These are phyloP conservation scores for Gryllus longicercus DNA, from an alignment of 2,888 invertebrate species.

Conservation along the genomic window DNA sequence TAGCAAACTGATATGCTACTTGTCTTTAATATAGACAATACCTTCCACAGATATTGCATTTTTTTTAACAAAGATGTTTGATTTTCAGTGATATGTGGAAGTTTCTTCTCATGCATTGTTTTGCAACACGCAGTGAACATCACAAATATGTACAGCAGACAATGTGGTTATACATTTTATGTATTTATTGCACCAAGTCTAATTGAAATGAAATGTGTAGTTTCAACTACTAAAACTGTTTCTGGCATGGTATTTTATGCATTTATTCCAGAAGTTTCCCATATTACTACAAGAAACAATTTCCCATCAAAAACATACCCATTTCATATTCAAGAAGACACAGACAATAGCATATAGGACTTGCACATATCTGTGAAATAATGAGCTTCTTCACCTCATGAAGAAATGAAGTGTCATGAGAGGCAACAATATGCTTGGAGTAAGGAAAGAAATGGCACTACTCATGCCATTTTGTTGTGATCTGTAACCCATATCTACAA, in stretches of 20 bases:
- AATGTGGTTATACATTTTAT: background rate
- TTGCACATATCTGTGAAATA: background rate
- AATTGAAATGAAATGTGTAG: background rate
- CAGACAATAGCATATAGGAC: background rate
- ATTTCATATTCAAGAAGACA: background rate
- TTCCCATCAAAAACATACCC: background rate
- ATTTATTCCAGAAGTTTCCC: background rate
- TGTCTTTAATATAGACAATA: too few species aligned
- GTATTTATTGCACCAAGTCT: background rate
- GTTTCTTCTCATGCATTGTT: background rate
- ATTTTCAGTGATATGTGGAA: background rate
- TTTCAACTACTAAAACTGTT: background rate
- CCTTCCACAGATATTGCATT: too few species aligned
- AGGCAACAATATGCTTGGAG: background rate
- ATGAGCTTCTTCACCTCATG: conserved; percentile 18
- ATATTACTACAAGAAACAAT: background rate
- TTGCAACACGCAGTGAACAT: background rate
- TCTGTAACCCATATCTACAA: conserved; percentile 57
- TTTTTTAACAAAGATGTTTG: too few species aligned
- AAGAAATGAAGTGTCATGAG: background rate
- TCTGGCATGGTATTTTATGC: background rate
- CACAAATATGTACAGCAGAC: conserved; percentile 17
- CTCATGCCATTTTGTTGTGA: conserved; percentile 27
- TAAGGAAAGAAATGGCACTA: background rate
- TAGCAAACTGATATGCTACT: background rate